A percentile compares a stretch with the other conserved stretches of the same genome.
Conservation (phyloP, 2,888 invertebrate species). For the Melanargia galathea region DNA sequence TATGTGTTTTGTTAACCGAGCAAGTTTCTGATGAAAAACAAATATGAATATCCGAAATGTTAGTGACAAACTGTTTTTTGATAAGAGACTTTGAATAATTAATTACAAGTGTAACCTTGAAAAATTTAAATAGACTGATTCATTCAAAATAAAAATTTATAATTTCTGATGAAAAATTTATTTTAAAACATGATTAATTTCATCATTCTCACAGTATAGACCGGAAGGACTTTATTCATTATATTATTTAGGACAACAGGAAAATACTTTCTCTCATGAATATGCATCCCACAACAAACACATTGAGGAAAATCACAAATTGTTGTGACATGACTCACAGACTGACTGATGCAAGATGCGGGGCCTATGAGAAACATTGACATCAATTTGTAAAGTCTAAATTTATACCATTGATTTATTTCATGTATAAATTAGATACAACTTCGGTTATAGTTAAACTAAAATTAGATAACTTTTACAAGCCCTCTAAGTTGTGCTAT, state of each 20-base stretch:
- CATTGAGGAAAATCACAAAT: conserved; percentile 25
- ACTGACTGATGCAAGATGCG: conserved; percentile 19
- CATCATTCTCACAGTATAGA: not conserved
- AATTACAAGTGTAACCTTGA: not conserved
- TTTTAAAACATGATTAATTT: not conserved
- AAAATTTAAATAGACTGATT: not conserved
- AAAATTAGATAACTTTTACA: too few species aligned
- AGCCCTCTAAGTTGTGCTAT: too few species aligned
- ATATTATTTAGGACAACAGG: conserved; percentile 25
- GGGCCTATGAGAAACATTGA: not conserved
- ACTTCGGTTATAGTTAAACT: too few species aligned
- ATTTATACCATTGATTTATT: not conserved
- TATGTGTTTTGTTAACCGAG: too few species aligned
- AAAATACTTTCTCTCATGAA: conserved; percentile 33
- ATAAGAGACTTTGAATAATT: too few species aligned
- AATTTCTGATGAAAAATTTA: not conserved
- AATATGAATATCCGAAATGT: too few species aligned
- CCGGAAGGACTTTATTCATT: not conserved
- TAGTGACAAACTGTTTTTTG: too few species aligned
- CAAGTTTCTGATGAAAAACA: too few species aligned
- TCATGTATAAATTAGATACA: not conserved
- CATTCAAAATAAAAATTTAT: not conserved
- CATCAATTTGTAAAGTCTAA: not conserved
- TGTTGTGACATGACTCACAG: conserved; percentile 28
- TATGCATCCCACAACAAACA: conserved; percentile 1